phyloP scores from a whole-genome alignment of 2,113 vertebrate genomes.

The Diphyllodes magnificus region DNA sequence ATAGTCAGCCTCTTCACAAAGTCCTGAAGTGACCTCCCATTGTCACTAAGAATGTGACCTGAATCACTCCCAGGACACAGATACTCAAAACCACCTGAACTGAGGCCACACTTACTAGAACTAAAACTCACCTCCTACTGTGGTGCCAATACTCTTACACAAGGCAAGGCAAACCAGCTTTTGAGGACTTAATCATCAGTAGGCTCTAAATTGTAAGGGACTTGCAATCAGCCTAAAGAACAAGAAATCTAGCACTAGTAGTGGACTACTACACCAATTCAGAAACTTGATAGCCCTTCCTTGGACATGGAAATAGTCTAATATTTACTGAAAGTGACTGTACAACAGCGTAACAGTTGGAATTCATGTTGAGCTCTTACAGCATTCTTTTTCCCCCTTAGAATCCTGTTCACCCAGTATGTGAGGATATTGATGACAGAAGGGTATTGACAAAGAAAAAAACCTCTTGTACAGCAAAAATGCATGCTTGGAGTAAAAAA shows the following conservation, averaged over 20 bases:
- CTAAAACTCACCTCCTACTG: neutral
- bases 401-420: neutral
- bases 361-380: neutral
- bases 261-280: neutral
- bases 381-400: neutral
- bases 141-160: neutral
- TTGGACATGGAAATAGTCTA: neutral
- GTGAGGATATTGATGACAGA: neutral
- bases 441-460: neutral
- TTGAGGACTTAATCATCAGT: neutral
- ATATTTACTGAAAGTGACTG: neutral
- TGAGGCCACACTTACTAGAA: neutral
- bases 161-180: neutral
- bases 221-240: neutral
- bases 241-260: neutral
- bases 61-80: neutral
- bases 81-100: neutral
- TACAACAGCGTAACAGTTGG: neutral
- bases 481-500: neutral
- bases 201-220: neutral
- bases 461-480: neutral
- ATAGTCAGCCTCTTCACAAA: neutral
- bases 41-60: neutral
- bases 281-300: neutral
- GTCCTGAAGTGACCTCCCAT: neutral